Conservation (phyloP, 2,113 vertebrate species). For the Myrmecobius fasciatus region DNA sequence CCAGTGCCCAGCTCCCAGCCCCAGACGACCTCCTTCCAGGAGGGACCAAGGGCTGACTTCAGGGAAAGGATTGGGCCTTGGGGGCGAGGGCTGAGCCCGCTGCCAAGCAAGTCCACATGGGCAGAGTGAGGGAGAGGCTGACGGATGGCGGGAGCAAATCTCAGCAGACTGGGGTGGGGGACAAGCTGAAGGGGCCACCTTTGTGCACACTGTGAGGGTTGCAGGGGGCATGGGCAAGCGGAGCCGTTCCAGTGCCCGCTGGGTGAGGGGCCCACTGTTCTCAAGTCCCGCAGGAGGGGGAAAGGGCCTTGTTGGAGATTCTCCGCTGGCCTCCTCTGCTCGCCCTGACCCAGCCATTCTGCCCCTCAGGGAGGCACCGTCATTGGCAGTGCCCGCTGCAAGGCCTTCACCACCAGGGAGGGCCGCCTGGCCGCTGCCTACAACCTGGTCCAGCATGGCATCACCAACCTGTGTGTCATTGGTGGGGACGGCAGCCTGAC, state of each 20-base stretch:
- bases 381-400: constrained; percentile 95
- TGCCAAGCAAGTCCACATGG: neutral
- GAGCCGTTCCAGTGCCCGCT: too few relatives aligned
- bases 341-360: neutral
- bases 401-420: constrained; percentile 90
- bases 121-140: neutral
- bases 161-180: neutral
- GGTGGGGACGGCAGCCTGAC: constrained; percentile 97
- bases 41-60: neutral
- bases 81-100: neutral
- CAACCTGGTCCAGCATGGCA: constrained; percentile 92
- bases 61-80: neutral
- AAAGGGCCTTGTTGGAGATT: neutral
- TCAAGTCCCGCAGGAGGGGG: neutral
- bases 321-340: neutral
- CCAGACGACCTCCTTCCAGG: too few relatives aligned
- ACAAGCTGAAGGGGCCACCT: neutral
- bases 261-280: neutral
- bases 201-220: neutral
- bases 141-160: too few relatives aligned
- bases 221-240: too few relatives aligned
- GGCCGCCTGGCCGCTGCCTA: constrained; percentile 90
- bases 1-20: neutral
- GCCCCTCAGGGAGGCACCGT: constrained; percentile 90
- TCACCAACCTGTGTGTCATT: constrained; percentile 97